Conservation (phyloP, 2,113 vertebrate genomes). For the Anthoscopus minutus region DNA sequence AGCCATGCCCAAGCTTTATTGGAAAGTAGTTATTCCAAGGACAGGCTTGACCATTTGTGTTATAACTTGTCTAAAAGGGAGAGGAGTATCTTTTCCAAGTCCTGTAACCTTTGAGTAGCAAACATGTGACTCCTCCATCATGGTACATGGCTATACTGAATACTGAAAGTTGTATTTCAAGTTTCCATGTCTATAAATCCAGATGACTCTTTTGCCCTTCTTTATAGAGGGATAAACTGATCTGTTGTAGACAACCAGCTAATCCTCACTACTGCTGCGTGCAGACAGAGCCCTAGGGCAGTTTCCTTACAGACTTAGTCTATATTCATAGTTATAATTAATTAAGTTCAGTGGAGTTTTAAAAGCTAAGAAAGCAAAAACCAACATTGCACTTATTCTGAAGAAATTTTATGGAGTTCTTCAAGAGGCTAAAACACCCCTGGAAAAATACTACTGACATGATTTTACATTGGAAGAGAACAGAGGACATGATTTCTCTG, state of each 20-base stretch:
- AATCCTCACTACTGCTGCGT: not conserved
- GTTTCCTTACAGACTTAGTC: not conserved
- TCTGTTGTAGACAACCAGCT: not conserved
- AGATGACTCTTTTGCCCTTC: not conserved
- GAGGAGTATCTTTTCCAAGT: not conserved
- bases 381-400: not conserved
- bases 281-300: not conserved
- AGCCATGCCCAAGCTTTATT: not conserved
- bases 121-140: not conserved
- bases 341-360: not conserved
- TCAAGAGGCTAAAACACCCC: not conserved
- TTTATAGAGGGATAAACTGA: slow-evolving; percentile 13
- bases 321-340: not conserved
- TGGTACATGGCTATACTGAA: not conserved
- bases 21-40: not conserved
- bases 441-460: not conserved
- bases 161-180: not conserved
- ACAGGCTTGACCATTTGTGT: not conserved
- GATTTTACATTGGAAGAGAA: not conserved
- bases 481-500: not conserved
- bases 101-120: not conserved
- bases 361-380: not conserved
- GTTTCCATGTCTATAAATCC: not conserved
- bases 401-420: not conserved
- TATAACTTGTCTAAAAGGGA: not conserved